Evolutionary conservation across 2,113 vertebrate species (phyloP), one percentile per base, ranked within the genome.

Genomic region (Brachypodius melanocephalos): DNA sequence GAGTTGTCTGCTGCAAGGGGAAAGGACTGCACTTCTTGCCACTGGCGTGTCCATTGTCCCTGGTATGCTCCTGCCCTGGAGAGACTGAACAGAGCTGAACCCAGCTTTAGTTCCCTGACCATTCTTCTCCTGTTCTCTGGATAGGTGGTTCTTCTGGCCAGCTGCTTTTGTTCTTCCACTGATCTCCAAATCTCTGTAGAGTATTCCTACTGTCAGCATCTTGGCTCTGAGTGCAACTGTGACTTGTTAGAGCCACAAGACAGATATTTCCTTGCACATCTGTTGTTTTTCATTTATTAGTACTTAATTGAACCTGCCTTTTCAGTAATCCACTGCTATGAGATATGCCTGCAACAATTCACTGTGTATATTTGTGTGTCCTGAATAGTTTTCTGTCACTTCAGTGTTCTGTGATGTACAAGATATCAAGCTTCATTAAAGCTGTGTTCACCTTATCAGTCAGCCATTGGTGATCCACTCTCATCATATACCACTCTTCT

Each of bases 51-150:
- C 42, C n/a, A 5, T 18, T 68, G 48, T 18, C 45, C 24, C 26
- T 46, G 16, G 12, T 32, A 4, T 17, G 38, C 38, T 45, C 9
- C 38, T 91, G 71, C 28, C 6, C 25, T 29, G 38, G 32, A 49
- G 43, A 54, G 21, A 36, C 65, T 28, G 28, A 59, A 29, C 40
- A 89, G 61, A 74, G 45, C 9, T 74, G 75, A 16, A 29, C 45
- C 4, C 38, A 45, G 16, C 7, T 77, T 58, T 58, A 77, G 18
- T n/a, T 73, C 38, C 12, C 29, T 85, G 59, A 26, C 12, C 19
- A 15, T 54, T 81, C 31, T 38, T 51, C 6, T 12, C 19, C 29
- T 0, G 0, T 11, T 52, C 10, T 34, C 63, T 59, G 54, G 14
- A 34, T 8, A 72, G 31, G 8, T 59, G 32, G 52, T 42, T 59